Conservation (phyloP, 2,797 vertebrate genomes). For the Aphelocoma californica region DNA sequence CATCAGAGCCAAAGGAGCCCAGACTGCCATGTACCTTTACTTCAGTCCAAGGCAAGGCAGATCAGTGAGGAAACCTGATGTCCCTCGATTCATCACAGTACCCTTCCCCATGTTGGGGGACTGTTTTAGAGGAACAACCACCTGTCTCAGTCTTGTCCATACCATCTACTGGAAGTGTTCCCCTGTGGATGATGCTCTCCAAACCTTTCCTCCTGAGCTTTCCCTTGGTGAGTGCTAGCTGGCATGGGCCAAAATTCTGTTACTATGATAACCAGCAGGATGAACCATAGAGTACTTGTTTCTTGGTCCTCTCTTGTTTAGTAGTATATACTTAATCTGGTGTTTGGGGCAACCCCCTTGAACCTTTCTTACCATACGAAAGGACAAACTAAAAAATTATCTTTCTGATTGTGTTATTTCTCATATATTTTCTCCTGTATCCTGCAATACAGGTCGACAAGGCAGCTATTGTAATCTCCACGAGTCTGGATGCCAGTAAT, state of each 20-base stretch:
- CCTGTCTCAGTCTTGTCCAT: background rate
- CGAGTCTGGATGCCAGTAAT: background rate
- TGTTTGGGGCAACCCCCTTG: background rate
- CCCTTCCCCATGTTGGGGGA: rapidly evolving
- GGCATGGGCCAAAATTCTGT: background rate
- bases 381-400: background rate
- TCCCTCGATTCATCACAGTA: rapidly evolving
- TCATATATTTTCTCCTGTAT: background rate
- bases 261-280: background rate
- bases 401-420: background rate
- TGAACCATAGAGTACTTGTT: background rate
- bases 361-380: background rate
- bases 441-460: background rate
- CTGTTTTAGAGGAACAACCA: background rate
- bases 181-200: background rate
- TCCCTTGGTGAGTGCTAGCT: background rate
- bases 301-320: background rate
- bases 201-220: background rate
- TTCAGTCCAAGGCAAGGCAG: background rate
- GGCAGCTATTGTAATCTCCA: background rate
- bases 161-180: background rate
- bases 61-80: background rate
- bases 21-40: background rate
- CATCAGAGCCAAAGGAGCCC: background rate
- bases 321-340: background rate